Evolutionary conservation across 2,888 invertebrate species (phyloP), one percentile per base, ranked within the genome.

Genomic region (Mechanitis mazaeus): DNA sequence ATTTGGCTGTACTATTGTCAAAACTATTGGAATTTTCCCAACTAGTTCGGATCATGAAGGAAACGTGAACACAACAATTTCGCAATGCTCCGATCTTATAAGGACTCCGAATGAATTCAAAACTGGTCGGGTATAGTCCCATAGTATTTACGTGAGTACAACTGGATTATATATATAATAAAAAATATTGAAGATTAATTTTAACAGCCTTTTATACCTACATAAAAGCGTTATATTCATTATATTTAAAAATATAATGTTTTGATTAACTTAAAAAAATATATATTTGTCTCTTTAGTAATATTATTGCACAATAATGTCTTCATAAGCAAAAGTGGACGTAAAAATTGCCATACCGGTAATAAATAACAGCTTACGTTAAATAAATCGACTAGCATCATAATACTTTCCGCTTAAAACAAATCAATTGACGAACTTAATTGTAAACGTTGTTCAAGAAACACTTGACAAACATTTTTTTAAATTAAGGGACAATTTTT

Each of bases 311-410:
- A 85, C 80, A 77, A 71, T 68, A 65, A 70, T 72, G 74, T 80
- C 80, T 84, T 85, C 77, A 79, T 81, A 85, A 84, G 84, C 81
- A 67, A 69, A 20, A 72, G 73, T 85, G 85, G 86, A 86, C 85
- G 85, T 77, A 72, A 70, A 68, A 74, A 70, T 54, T 55, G 50
- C 54, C 67, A 60, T 60, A 60, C 55, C 58, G 47, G 54, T 59
- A 56, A 56, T 54, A 60, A 65, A 60, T 64, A 65, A 65, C 61
- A 62, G 65, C 62, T 64, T 65, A 63, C 57, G 58, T 67, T 68
- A 80, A 79, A 75, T 71, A 75, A 76, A 74, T 76, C 79, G 88
- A 88, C 88, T 88, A 88, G 88, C 81, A 87, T 87, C 87, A 79
- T 87, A 87, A 87, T 87, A 88, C 87, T 87, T 84, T 74, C 71